Percentiles rank a stretch among this genome's conserved stretches.
Evolutionary conservation across 2,113 vertebrate species (phyloP).

Genomic region (Amphiprion percula): DNA sequence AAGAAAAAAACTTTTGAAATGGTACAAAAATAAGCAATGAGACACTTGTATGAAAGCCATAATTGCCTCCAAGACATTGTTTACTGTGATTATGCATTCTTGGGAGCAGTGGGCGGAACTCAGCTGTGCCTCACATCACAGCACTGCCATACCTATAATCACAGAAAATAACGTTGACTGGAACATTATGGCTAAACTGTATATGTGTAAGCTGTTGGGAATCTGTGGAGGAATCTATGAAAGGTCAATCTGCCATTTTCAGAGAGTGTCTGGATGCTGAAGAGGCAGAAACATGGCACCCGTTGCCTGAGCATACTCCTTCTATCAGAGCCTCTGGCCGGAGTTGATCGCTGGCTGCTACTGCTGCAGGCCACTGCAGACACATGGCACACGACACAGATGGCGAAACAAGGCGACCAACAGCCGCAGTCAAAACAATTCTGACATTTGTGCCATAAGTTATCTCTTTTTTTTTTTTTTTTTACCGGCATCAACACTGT

Average conservation of each 20-base stretch:
- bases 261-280: constrained; percentile 53
- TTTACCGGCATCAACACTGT: constrained; percentile 27
- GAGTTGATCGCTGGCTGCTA: constrained; percentile 64
- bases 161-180: constrained; percentile 53
- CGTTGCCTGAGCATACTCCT: constrained; percentile 43
- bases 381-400: constrained; percentile 67
- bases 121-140: constrained; percentile 51
- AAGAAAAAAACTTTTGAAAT: constrained; percentile 32
- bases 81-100: constrained; percentile 69
- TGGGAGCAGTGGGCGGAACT: constrained; percentile 46
- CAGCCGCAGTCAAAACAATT: constrained; percentile 69
- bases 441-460: constrained; percentile 68
- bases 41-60: constrained; percentile 23
- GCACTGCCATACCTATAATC: constrained; percentile 40
- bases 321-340: constrained; percentile 51
- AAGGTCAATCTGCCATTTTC: constrained; percentile 50
- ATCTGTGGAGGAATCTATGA: constrained; percentile 51
- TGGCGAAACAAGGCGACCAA: constrained; percentile 60
- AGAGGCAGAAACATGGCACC: constrained; percentile 51
- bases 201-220: constrained; percentile 38
- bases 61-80: constrained; percentile 61
- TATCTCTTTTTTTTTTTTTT: constrained; percentile 51
- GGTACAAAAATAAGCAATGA: constrained; percentile 1
- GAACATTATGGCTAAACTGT: constrained; percentile 41
- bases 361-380: constrained; percentile 69